Evolutionary conservation across 2,113 vertebrate species (phyloP).

Genomic region (Neolamprologus modestus): DNA sequence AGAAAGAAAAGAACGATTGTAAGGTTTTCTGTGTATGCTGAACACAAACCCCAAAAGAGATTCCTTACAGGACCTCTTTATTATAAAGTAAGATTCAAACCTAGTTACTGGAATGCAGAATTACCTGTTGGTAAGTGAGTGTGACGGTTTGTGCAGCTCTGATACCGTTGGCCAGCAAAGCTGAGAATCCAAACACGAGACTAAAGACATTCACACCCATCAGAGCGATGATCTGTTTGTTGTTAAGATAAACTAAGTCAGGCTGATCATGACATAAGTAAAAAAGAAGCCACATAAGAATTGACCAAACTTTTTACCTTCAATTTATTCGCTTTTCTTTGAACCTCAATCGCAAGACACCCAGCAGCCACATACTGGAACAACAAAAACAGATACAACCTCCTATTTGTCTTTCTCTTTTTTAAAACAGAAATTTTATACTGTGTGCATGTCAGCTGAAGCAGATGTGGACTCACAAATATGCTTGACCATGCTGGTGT

Average conservation of each 20-base stretch:
- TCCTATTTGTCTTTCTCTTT: not conserved
- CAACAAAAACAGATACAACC: not conserved
- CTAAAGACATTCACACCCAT: constrained; percentile 58
- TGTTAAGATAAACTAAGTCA: not conserved
- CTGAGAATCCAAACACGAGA: constrained; percentile 53
- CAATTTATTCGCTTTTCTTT: constrained; percentile 57
- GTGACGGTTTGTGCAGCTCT: not conserved
- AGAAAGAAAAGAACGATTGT: not conserved
- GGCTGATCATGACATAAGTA: not conserved
- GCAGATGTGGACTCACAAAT: constrained; percentile 48
- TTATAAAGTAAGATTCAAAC: not conserved
- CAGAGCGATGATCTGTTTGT: constrained; percentile 53
- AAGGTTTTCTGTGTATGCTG: not conserved
- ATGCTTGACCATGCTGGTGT: constrained; percentile 63
- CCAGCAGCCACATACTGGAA: constrained; percentile 65
- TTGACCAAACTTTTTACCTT: constrained; percentile 29
- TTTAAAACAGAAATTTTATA: not conserved
- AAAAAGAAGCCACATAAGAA: not conserved
- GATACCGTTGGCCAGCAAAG: constrained; percentile 49
- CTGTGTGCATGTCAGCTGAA: not conserved
- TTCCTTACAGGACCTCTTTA: not conserved
- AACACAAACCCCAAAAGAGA: not conserved
- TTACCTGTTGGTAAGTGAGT: constrained; percentile 54
- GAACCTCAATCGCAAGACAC: constrained; percentile 50
- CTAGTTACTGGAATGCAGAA: not conserved